A percentile compares a stretch with the other conserved stretches of the same genome.
Evolutionary conservation across 2,797 vertebrate species (phyloP).

Genomic region (Parauchenoglanis punctatus): DNA sequence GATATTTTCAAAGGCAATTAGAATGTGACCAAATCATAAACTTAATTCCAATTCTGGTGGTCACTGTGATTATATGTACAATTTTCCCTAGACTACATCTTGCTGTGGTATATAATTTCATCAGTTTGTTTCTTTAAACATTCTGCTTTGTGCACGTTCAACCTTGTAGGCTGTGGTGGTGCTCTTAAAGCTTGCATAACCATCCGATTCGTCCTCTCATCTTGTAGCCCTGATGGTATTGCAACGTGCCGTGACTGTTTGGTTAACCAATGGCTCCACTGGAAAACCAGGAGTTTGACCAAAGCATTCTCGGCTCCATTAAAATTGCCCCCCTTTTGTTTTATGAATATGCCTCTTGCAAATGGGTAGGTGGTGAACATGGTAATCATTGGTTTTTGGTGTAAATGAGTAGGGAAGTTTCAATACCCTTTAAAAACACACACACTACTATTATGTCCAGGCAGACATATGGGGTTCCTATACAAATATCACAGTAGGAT

Average conservation of each 20-base stretch:
- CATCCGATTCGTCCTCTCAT: conserved; percentile 64
- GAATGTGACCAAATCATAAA: conserved; percentile 25
- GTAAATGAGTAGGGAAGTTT: conserved; percentile 12
- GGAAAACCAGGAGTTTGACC: conserved; percentile 56
- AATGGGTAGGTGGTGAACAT: conserved; percentile 60
- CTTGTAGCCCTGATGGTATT: conserved; percentile 52
- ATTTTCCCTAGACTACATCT: conserved; percentile 8
- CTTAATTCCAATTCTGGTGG: conserved; percentile 24
- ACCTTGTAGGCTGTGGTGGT: background rate
- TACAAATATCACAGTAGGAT: background rate
- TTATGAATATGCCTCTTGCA: conserved; percentile 54
- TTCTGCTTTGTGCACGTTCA: conserved; percentile 9
- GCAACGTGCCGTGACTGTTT: conserved; percentile 54
- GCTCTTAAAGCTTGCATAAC: conserved; percentile 61
- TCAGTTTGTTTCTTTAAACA: conserved; percentile 32
- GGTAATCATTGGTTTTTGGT: conserved; percentile 28
- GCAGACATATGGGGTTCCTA: conserved; percentile 3
- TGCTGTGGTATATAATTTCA: conserved; percentile 18
- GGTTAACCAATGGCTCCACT: conserved; percentile 67
- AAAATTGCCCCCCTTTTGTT: conserved; percentile 48
- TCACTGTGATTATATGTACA: conserved; percentile 25
- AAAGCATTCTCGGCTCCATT: conserved; percentile 53
- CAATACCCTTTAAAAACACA: background rate
- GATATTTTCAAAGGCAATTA: conserved; percentile 16
- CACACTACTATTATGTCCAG: conserved; percentile 18